Conservation (phyloP, 2,113 vertebrate genomes). For the Tyrannus savana region DNA sequence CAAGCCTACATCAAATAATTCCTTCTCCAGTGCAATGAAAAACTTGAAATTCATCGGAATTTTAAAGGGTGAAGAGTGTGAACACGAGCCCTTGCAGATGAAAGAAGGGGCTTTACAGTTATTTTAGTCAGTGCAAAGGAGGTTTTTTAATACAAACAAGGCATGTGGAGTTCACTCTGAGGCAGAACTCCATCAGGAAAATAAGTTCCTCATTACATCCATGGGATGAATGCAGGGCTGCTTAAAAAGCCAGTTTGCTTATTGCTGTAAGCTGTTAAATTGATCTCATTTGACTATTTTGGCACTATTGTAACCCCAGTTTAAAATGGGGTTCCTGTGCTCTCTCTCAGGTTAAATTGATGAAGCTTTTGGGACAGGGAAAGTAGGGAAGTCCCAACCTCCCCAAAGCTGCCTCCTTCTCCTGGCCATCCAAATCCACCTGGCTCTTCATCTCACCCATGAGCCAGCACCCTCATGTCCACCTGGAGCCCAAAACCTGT, state of each 20-base stretch:
- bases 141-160: background rate
- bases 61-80: background rate
- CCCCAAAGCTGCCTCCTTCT: background rate
- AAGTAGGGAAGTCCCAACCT: background rate
- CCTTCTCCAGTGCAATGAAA: background rate
- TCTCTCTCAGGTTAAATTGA: background rate
- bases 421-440: background rate
- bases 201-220: background rate
- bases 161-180: background rate
- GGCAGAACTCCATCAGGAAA: background rate
- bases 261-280: background rate
- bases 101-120: background rate
- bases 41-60: slow-evolving; percentile 28
- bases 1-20: slow-evolving; percentile 47
- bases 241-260: background rate
- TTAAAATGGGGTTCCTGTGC: background rate
- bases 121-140: background rate
- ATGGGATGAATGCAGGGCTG: background rate
- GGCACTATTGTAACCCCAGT: background rate
- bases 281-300: background rate
- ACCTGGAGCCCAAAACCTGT: background rate
- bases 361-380: background rate
- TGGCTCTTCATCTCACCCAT: background rate
- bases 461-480: background rate
- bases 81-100: slow-evolving; percentile 2